Evolutionary conservation across 2,113 vertebrate genomes (phyloP).

Genomic region (Quiscalus mexicanus): DNA sequence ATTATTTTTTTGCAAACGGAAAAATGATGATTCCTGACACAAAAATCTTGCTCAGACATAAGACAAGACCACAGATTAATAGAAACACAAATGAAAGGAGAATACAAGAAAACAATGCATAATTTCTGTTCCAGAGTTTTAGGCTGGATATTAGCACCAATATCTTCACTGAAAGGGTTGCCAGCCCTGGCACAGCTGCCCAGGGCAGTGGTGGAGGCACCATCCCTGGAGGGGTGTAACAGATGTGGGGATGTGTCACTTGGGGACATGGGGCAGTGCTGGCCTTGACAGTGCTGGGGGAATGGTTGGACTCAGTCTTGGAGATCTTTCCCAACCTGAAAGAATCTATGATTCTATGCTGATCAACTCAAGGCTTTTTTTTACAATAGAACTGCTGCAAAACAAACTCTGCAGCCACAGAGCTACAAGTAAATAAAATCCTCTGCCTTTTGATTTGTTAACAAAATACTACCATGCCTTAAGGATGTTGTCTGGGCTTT

Average conservation of each 20-base stretch:
- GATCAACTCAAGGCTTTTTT: background rate
- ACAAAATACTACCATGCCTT: background rate
- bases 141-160: background rate
- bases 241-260: background rate
- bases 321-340: background rate
- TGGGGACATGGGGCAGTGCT: background rate
- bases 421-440: background rate
- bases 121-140: background rate
- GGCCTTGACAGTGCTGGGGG: background rate
- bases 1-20: background rate
- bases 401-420: background rate
- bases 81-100: background rate
- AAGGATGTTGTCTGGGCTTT: background rate
- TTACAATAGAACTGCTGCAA: background rate
- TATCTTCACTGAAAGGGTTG: background rate
- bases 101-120: background rate
- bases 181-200: background rate
- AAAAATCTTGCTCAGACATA: background rate
- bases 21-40: background rate
- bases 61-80: background rate
- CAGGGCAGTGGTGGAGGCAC: background rate
- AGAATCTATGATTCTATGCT: background rate
- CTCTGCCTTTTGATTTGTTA: background rate
- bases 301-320: fast-evolving
- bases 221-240: background rate